These are phyloP conservation scores for Hylaeus anthracinus DNA, from an alignment of 1,140 invertebrate genomes.

Conservation along the genomic window DNA sequence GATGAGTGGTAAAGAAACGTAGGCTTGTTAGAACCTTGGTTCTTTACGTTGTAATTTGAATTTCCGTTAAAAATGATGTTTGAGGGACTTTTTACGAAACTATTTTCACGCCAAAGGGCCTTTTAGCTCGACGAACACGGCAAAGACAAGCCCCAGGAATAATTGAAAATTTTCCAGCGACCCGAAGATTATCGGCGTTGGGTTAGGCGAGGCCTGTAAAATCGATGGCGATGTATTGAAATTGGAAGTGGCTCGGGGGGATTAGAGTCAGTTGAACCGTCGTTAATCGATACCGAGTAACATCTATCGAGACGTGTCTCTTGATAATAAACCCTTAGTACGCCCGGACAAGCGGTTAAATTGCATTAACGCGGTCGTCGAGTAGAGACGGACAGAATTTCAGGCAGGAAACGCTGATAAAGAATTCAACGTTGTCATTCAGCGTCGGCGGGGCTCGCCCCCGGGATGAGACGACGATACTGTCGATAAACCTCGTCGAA, in stretches of 20 bases:
- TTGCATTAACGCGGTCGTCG: conserved; percentile 53
- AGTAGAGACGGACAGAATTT: conserved; percentile 51
- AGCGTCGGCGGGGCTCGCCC: conserved; percentile 4
- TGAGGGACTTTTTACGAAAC: no score
- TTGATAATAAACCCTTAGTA: conserved; percentile 60
- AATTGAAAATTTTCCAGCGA: conserved; percentile 43
- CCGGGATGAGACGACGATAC: neutral
- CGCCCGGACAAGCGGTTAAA: conserved; percentile 50
- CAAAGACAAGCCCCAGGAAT: conserved; percentile 4
- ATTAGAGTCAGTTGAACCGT: conserved; percentile 60
- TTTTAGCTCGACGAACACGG: neutral
- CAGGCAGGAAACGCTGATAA: conserved; percentile 44
- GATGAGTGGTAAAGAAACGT: conserved; percentile 37
- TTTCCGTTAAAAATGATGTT: no score
- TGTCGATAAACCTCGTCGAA: conserved; percentile 26
- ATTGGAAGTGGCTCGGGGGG: conserved; percentile 58
- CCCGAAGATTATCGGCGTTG: neutral
- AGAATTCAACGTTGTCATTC: conserved; percentile 46
- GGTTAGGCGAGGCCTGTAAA: conserved; percentile 50
- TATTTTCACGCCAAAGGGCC: no score
- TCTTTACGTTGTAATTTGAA: no score
- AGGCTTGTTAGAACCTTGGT: conserved; percentile 25
- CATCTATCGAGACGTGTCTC: conserved; percentile 63
- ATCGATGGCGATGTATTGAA: conserved; percentile 57
- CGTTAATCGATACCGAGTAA: conserved; percentile 63